These are phyloP conservation scores for Otolemur garnettii DNA, from an alignment of 2,113 vertebrate genomes.

Conservation along the genomic window DNA sequence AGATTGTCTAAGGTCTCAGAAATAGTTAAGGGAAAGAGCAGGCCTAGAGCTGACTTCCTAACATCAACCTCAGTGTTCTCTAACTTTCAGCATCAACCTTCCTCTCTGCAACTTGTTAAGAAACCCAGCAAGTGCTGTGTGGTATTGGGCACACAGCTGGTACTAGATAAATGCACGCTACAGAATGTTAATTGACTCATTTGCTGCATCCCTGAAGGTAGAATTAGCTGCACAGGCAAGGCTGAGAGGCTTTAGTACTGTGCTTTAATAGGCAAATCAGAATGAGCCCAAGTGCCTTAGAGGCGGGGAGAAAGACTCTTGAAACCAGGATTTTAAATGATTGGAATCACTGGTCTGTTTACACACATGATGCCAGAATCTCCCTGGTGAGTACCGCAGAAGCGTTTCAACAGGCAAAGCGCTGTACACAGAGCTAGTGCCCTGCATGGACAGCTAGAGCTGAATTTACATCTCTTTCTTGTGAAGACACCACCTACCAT, in stretches of 20 bases:
- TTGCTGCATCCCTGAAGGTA: slow-evolving; percentile 49
- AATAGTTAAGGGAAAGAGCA: background rate
- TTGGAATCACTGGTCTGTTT: slow-evolving; percentile 19
- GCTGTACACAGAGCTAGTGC: background rate
- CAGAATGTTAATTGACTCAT: slow-evolving; percentile 64
- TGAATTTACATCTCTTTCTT: background rate
- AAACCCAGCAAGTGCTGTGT: background rate
- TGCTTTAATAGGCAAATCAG: slow-evolving; percentile 36
- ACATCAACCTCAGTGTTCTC: background rate
- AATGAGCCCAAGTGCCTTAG: background rate
- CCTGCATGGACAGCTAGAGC: background rate
- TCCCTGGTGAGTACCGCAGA: background rate
- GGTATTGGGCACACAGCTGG: slow-evolving; percentile 44
- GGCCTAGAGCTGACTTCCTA: background rate
- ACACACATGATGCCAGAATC: background rate
- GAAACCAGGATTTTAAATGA: slow-evolving; percentile 41
- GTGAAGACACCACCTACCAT: background rate
- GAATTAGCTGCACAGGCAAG: background rate
- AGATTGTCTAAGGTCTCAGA: background rate
- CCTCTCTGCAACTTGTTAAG: background rate
- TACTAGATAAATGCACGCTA: slow-evolving; percentile 48
- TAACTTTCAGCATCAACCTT: background rate
- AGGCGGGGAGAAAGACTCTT: background rate
- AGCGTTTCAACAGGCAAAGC: background rate
- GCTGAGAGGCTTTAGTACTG: background rate